Evolutionary conservation across 1,140 invertebrate species (phyloP).

Genomic region (Acyrthosiphon pisum): DNA sequence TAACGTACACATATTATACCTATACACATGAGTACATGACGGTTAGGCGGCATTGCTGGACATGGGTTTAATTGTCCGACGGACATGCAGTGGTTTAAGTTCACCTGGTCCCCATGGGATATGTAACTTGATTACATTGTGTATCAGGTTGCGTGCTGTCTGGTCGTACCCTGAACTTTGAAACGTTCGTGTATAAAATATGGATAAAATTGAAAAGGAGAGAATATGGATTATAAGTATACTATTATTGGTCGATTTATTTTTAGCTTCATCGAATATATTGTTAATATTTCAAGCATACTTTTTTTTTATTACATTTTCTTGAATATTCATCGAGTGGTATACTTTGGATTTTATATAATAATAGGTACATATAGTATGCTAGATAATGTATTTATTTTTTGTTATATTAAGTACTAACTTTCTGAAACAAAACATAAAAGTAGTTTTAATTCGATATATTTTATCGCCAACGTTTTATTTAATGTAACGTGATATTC

Average conservation of each 20-base stretch:
- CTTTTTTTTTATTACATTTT: background rate
- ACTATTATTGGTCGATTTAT: background rate
- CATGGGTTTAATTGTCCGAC: constrained; percentile 54
- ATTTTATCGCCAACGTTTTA: background rate
- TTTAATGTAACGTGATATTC: background rate
- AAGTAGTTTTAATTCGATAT: background rate
- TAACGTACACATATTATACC: background rate
- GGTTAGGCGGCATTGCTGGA: background rate
- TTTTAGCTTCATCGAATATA: background rate
- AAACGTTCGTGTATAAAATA: constrained; percentile 14
- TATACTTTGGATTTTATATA: background rate
- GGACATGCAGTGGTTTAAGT: constrained; percentile 45
- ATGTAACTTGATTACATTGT: constrained; percentile 36
- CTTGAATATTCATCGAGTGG: background rate
- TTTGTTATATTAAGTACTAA: constrained; percentile 5
- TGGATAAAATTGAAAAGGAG: background rate
- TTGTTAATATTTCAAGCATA: background rate
- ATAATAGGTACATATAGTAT: background rate
- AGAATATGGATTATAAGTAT: constrained; percentile 19
- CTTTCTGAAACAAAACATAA: background rate
- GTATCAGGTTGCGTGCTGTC: background rate
- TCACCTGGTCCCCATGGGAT: constrained; percentile 29
- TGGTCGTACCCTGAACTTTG: background rate
- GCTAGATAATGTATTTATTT: background rate
- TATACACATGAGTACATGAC: background rate